phyloP scores from a whole-genome alignment of 2,888 invertebrate genomes.

The Drosophila multiciliata region DNA sequence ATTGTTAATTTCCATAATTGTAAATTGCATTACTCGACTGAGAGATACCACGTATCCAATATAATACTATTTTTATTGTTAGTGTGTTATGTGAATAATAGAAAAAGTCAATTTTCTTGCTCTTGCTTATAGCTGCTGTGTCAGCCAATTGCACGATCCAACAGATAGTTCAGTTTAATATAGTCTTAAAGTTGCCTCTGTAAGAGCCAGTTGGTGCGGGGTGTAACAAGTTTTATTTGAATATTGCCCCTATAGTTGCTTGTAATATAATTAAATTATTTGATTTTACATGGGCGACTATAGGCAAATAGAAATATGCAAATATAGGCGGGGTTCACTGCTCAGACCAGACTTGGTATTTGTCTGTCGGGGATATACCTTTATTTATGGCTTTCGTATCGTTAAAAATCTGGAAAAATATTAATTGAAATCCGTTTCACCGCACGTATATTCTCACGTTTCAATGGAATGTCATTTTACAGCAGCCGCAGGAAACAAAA shows the following conservation, averaged over 20 bases:
- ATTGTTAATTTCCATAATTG: neutral
- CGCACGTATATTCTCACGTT: slow-evolving; percentile 33
- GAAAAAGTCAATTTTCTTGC: neutral
- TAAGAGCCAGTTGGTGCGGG: neutral
- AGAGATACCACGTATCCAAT: neutral
- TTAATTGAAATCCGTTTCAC: slow-evolving; percentile 39
- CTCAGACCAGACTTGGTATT: neutral
- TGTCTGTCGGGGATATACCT: neutral
- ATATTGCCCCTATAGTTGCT: neutral
- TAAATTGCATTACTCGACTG: neutral
- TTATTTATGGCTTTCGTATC: neutral
- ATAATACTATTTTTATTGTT: neutral
- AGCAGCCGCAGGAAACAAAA: slow-evolving; percentile 49
- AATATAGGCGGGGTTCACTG: slow-evolving; percentile 26
- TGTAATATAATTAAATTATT: slow-evolving; percentile 33
- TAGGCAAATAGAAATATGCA: slow-evolving; percentile 30
- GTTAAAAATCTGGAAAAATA: slow-evolving; percentile 2
- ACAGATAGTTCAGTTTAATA: neutral
- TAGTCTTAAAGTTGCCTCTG: neutral
- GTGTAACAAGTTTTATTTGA: neutral
- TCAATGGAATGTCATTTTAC: slow-evolving; percentile 11
- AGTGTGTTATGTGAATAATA: neutral
- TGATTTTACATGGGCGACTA: slow-evolving; percentile 7
- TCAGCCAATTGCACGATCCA: neutral
- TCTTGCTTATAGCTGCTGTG: neutral